These are phyloP conservation scores for Trissolcus basalis DNA, from an alignment of 1,140 invertebrate genomes.

Conservation along the genomic window DNA sequence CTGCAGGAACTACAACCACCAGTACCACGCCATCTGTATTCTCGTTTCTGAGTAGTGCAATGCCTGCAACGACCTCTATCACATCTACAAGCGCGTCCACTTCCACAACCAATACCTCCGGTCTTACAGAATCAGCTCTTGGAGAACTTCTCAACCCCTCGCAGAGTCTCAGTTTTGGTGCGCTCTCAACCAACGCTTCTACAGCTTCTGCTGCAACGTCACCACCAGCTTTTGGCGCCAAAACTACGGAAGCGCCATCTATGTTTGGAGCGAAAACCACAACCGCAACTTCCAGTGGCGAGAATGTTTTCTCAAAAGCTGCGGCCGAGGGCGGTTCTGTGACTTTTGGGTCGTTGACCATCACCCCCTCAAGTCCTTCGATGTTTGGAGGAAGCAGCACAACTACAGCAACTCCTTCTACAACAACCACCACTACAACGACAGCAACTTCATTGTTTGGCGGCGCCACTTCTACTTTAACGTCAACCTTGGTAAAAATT, in stretches of 20 bases:
- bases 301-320: not conserved
- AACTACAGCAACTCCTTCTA: not conserved
- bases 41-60: not conserved
- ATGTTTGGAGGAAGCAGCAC: not conserved
- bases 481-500: not conserved
- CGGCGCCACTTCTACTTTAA: not conserved
- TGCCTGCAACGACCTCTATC: not conserved
- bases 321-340: not conserved
- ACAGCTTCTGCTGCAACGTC: not conserved
- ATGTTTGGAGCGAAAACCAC: slow-evolving; percentile 3
- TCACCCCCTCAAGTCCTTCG: not conserved
- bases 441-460: slow-evolving; percentile 1
- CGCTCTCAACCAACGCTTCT: no score
- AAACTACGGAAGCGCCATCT: not conserved
- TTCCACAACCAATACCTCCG: not conserved
- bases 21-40: not conserved
- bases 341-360: not conserved
- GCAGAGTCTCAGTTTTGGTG: not conserved
- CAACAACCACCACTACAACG: not conserved
- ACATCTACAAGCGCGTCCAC: not conserved
- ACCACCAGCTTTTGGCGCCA: not conserved
- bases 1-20: not conserved
- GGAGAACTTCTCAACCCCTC: not conserved
- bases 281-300: not conserved
- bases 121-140: not conserved